Percentiles rank a stretch among this genome's conserved stretches.
Evolutionary conservation across 1,140 invertebrate species (phyloP).

Genomic region (Heliconius nattereri): DNA sequence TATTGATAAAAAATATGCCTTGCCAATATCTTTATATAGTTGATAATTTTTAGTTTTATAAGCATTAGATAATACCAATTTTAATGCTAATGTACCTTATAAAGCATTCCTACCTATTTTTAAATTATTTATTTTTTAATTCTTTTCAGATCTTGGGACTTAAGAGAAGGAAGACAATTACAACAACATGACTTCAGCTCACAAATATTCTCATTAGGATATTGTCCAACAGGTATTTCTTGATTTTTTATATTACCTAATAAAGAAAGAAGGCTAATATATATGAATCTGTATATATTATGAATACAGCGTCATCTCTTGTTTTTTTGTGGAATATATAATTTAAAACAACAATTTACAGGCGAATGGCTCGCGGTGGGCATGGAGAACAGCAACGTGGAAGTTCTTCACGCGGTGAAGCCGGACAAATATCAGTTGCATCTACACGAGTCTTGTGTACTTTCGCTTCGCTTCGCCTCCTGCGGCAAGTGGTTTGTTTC

Average conservation of each 20-base stretch:
- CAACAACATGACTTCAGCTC: constrained; percentile 98
- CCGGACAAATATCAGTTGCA: constrained; percentile 99
- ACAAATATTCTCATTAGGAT: constrained; percentile 97
- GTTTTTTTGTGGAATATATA: too few species aligned
- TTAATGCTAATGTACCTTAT: too few species aligned
- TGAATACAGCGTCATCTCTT: too few species aligned
- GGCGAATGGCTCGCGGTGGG: constrained; percentile 99
- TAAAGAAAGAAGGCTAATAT: too few species aligned
- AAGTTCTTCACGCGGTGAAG: constrained; percentile 96
- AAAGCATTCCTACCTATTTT: too few species aligned
- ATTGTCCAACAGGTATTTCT: constrained; percentile 91
- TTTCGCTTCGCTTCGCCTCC: constrained; percentile 97
- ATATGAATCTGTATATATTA: too few species aligned
- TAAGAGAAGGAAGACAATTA: constrained; percentile 95
- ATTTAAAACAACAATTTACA: constrained; percentile 75
- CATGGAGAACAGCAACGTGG: constrained; percentile 99
- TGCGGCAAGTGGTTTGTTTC: constrained; percentile 99
- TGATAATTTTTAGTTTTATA: too few species aligned
- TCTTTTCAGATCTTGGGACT: constrained; percentile 90
- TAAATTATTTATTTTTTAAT: not conserved
- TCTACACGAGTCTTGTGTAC: constrained; percentile 98
- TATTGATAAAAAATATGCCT: too few species aligned
- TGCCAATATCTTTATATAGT: too few species aligned
- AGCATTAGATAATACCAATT: too few species aligned
- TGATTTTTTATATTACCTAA: constrained; percentile 26